Percentiles rank a stretch among this genome's conserved stretches.
Conservation (phyloP, 2,797 vertebrate species). For the Macropodus opercularis region DNA sequence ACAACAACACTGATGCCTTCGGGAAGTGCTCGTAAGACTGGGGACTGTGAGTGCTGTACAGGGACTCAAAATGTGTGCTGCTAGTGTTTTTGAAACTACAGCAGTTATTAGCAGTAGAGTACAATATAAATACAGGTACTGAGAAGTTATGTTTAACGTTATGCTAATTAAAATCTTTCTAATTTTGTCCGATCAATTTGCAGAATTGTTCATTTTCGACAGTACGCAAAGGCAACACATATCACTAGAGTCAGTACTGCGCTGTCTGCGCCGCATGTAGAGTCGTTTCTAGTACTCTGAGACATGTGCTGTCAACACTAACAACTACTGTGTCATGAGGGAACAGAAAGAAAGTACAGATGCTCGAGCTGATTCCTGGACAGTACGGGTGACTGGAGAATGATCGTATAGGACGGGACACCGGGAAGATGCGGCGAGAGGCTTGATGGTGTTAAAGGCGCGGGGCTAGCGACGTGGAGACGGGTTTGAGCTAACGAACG, state of each 20-base stretch:
- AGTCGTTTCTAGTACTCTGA: constrained; percentile 7
- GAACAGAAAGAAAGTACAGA: too few species aligned
- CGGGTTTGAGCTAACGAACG: neutral
- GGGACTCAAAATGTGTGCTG: too few species aligned
- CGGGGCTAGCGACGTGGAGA: neutral
- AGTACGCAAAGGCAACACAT: neutral
- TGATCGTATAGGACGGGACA: too few species aligned
- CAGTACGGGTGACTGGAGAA: neutral
- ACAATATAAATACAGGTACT: too few species aligned
- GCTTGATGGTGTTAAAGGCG: too few species aligned
- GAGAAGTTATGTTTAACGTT: too few species aligned
- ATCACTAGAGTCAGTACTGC: constrained; percentile 38
- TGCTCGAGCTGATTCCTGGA: neutral
- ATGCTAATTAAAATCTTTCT: too few species aligned
- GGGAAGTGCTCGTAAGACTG: neutral
- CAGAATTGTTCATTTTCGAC: neutral
- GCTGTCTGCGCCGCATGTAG: constrained; percentile 12
- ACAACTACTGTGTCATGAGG: neutral
- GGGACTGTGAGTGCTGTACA: too few species aligned
- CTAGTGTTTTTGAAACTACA: too few species aligned
- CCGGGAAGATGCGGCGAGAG: neutral
- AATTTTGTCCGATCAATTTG: too few species aligned
- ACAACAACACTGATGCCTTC: constrained; percentile 47
- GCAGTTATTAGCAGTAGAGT: too few species aligned
- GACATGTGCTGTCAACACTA: neutral